Percentiles rank a stretch among this genome's conserved stretches.
Conservation (phyloP, 1,140 invertebrate species). For the Pseudomyrmex gracilis region DNA sequence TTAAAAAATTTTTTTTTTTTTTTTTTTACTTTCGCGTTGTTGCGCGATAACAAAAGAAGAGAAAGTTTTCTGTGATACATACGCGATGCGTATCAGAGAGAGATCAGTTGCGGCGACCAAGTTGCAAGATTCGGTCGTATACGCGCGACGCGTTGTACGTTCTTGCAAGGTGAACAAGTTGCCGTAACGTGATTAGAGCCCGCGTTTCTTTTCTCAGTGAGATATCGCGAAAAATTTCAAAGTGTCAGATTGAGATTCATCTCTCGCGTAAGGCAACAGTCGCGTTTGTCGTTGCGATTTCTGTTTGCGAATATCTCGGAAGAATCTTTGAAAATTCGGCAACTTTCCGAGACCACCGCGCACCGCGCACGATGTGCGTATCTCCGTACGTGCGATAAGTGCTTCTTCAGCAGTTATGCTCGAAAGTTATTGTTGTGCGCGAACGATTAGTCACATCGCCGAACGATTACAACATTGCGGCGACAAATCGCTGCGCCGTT, state of each 20-base stretch:
- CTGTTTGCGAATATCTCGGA: too few species aligned
- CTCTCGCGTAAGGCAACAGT: too few species aligned
- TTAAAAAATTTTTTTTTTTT: constrained; percentile 37
- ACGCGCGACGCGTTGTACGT: constrained; percentile 67
- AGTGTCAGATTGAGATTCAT: background rate
- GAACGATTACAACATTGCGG: background rate
- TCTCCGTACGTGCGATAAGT: constrained; percentile 27
- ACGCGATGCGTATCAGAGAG: constrained; percentile 37
- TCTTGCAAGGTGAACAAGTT: constrained; percentile 81
- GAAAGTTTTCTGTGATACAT: constrained; percentile 54
- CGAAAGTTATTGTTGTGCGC: background rate
- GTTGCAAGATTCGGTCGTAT: constrained; percentile 66
- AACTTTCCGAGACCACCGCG: too few species aligned
- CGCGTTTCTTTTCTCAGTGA: constrained; percentile 9
- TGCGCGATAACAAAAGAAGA: constrained; percentile 52
- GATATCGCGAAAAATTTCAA: background rate
- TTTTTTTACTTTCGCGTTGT: constrained; percentile 47
- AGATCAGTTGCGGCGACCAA: constrained; percentile 71
- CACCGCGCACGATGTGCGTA: constrained; percentile 8
- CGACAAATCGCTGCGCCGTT: background rate
- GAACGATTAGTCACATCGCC: background rate
- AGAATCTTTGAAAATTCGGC: too few species aligned
- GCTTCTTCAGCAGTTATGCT: background rate
- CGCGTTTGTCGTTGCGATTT: too few species aligned
- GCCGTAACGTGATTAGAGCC: constrained; percentile 20